A percentile compares a stretch with the other conserved stretches of the same genome.
Conservation (phyloP, 1,140 invertebrate genomes). For the Nasonia longicornis region DNA sequence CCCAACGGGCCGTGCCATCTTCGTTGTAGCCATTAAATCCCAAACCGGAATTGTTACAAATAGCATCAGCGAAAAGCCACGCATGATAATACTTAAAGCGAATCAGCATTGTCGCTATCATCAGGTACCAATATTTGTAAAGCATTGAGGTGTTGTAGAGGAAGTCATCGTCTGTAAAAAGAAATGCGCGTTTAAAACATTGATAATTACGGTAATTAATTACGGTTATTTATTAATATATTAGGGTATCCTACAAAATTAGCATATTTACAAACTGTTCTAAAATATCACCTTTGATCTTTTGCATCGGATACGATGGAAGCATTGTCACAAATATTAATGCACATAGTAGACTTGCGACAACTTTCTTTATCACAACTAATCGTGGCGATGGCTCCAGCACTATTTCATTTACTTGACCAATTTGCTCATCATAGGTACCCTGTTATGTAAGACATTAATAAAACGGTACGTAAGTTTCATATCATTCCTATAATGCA, state of each 20-base stretch:
- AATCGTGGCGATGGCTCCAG: conserved; percentile 74
- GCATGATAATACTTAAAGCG: conserved; percentile 97
- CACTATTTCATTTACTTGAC: conserved; percentile 63
- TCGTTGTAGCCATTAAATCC: conserved; percentile 88
- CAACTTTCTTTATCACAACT: conserved; percentile 77
- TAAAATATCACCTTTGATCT: conserved; percentile 71
- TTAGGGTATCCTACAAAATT: background rate
- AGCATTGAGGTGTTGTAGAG: conserved; percentile 72
- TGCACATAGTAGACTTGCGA: conserved; percentile 75
- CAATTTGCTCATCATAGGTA: conserved; percentile 56
- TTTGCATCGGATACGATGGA: conserved; percentile 75
- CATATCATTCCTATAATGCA: conserved; percentile 3
- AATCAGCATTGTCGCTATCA: conserved; percentile 81
- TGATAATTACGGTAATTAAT: background rate
- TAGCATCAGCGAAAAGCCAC: conserved; percentile 93
- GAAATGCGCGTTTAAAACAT: conserved; percentile 27
- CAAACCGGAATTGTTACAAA: conserved; percentile 93
- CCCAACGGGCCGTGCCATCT: conserved; percentile 82
- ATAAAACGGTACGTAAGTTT: conserved; percentile 42
- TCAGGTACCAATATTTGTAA: conserved; percentile 83
- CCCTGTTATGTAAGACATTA: conserved; percentile 51
- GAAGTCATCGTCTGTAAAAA: conserved; percentile 76
- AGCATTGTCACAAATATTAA: conserved; percentile 75
- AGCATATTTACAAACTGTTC: background rate
- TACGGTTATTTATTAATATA: background rate